These are phyloP conservation scores for sheep (Ovis aries) DNA, from an alignment of 2,113 vertebrate species.

Conservation along the genomic window DNA sequence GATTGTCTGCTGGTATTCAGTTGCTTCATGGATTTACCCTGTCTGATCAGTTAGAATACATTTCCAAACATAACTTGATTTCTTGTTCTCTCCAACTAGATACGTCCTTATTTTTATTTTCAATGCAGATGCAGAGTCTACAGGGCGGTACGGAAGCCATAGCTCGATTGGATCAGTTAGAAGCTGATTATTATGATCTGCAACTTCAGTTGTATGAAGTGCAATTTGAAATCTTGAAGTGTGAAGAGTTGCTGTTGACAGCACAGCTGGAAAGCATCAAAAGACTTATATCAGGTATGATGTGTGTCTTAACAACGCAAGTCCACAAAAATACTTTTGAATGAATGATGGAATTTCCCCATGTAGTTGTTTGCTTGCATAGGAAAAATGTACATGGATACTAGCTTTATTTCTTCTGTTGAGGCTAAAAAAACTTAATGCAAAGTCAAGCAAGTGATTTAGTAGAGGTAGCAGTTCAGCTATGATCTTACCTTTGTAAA, in stretches of 20 bases:
- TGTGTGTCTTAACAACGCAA: conserved; percentile 14
- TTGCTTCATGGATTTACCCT: neutral
- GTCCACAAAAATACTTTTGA: neutral
- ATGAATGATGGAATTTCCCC: neutral
- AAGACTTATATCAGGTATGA: conserved; percentile 92
- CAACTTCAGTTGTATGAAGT: conserved; percentile 98
- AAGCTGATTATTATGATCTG: conserved; percentile 95
- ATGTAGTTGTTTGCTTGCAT: neutral
- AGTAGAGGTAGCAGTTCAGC: neutral
- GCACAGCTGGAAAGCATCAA: conserved; percentile 95
- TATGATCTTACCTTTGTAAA: neutral
- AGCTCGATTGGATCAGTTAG: conserved; percentile 91
- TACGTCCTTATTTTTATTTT: conserved; percentile 30
- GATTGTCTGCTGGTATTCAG: neutral
- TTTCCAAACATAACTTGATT: neutral
- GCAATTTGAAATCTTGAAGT: conserved; percentile 95
- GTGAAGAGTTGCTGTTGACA: conserved; percentile 94
- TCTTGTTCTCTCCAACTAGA: neutral
- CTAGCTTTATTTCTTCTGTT: neutral
- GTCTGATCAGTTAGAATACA: neutral
- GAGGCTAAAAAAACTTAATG: neutral
- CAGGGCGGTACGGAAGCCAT: conserved; percentile 93
- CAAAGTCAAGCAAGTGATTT: neutral
- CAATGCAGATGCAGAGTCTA: conserved; percentile 92
- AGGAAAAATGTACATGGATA: neutral